Percentiles rank a stretch among this genome's conserved stretches.
Evolutionary conservation across 2,888 invertebrate species (phyloP).

Genomic region (Himalopsyche anomala): DNA sequence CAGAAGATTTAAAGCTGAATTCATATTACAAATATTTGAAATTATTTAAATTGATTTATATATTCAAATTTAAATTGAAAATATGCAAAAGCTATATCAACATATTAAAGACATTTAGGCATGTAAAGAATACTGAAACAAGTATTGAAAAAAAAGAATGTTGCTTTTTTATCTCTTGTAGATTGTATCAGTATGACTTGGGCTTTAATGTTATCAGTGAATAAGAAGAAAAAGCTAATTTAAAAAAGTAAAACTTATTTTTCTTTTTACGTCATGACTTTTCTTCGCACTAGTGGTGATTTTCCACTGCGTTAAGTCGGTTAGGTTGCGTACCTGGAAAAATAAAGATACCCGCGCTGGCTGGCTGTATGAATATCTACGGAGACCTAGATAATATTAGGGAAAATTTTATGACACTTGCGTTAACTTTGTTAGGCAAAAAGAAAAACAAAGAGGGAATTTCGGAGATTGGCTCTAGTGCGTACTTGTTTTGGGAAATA

Average conservation of each 20-base stretch:
- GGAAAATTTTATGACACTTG: conserved; percentile 42
- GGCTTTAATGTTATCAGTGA: not conserved
- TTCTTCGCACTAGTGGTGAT: not conserved
- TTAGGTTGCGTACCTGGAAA: conserved; percentile 33
- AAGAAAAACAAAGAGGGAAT: conserved; percentile 42
- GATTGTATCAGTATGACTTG: too few relatives aligned
- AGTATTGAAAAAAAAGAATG: too few relatives aligned
- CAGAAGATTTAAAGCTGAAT: too few relatives aligned
- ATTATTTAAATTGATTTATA: too few relatives aligned
- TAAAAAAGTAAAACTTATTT: conserved; percentile 1
- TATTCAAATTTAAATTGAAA: too few relatives aligned
- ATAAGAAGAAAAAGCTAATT: conserved; percentile 23
- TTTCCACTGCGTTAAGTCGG: conserved; percentile 37
- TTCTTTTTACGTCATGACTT: not conserved
- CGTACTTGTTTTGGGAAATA: conserved; percentile 37
- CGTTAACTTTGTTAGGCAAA: conserved; percentile 23
- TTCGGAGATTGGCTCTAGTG: conserved; percentile 42
- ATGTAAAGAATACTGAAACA: too few relatives aligned
- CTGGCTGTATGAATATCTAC: conserved; percentile 4
- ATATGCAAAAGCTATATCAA: too few relatives aligned
- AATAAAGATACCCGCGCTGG: not conserved
- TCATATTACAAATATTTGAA: too few relatives aligned
- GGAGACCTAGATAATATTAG: conserved; percentile 42
- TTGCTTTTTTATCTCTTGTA: too few relatives aligned
- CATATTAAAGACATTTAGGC: too few relatives aligned